A percentile compares a stretch with the other conserved stretches of the same genome.
These are phyloP conservation scores for Dasypus novemcinctus DNA, from an alignment of 2,113 vertebrate species.

Conservation along the genomic window DNA sequence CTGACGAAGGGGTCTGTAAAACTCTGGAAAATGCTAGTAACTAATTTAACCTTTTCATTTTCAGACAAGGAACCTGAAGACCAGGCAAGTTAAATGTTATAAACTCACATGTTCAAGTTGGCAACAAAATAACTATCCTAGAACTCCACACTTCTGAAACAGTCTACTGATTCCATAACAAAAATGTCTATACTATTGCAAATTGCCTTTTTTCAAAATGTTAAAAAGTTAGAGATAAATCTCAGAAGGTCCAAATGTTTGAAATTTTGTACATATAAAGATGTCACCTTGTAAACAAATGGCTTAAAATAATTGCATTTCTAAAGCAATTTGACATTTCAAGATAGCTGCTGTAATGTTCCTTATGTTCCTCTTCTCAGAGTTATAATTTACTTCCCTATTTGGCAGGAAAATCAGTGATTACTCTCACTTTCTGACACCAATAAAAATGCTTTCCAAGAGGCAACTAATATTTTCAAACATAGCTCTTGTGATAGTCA, in stretches of 20 bases:
- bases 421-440: conserved; percentile 39
- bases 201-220: conserved; percentile 42
- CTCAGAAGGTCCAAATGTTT: background rate
- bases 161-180: background rate
- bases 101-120: background rate
- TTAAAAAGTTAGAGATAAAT: conserved; percentile 14
- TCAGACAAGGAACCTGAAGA: background rate
- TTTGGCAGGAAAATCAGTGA: conserved; percentile 53
- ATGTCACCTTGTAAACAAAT: conserved; percentile 40
- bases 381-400: conserved; percentile 38
- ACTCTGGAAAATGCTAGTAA: background rate
- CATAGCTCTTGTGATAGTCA: background rate
- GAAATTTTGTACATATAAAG: conserved; percentile 7
- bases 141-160: background rate
- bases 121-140: background rate
- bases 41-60: background rate
- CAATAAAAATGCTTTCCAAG: conserved; percentile 51
- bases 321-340: conserved; percentile 45
- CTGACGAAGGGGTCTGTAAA: background rate
- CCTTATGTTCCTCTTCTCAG: background rate
- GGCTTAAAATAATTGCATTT: conserved; percentile 45
- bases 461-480: conserved; percentile 48
- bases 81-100: background rate
- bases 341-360: background rate
- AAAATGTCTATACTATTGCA: conserved; percentile 5